These are phyloP conservation scores for Trididemnum clinides DNA, from an alignment of 23 tunicate species.

Conservation along the genomic window DNA sequence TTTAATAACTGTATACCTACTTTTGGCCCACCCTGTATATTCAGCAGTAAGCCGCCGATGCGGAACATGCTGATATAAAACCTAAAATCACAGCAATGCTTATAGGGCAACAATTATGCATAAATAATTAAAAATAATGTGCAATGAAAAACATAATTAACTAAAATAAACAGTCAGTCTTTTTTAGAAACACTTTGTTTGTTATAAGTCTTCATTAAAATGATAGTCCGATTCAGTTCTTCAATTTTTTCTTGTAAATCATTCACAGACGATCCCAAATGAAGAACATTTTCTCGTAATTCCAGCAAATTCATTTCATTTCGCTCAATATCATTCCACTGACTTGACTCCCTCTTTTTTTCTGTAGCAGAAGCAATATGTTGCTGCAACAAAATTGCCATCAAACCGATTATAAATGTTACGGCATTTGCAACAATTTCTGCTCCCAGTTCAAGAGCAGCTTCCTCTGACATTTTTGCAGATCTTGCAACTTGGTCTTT, in stretches of 20 bases:
- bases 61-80: no score
- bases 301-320: conserved; percentile 46
- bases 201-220: conserved; percentile 50
- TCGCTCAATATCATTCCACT: conserved; percentile 22
- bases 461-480: conserved; percentile 78
- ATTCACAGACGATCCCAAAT: conserved; percentile 51
- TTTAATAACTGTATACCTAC: no score
- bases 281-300: conserved; percentile 45
- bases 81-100: no score
- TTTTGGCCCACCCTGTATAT: no score
- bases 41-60: no score
- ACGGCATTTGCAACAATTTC: conserved; percentile 85
- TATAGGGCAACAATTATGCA: no score
- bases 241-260: conserved; percentile 51
- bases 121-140: no score
- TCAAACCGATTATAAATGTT: conserved; percentile 64
- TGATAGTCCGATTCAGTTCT: conserved; percentile 56
- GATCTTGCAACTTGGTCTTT: conserved; percentile 90
- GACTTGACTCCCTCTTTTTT: conserved; percentile 63
- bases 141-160: no score
- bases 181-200: no score
- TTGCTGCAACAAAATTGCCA: conserved; percentile 89
- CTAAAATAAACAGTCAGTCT: no score
- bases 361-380: conserved; percentile 69
- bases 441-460: conserved; percentile 94